Evolutionary conservation across 2,797 vertebrate species (phyloP), one percentile per base, ranked within the genome.

Genomic region (Eremophila alpestris): DNA sequence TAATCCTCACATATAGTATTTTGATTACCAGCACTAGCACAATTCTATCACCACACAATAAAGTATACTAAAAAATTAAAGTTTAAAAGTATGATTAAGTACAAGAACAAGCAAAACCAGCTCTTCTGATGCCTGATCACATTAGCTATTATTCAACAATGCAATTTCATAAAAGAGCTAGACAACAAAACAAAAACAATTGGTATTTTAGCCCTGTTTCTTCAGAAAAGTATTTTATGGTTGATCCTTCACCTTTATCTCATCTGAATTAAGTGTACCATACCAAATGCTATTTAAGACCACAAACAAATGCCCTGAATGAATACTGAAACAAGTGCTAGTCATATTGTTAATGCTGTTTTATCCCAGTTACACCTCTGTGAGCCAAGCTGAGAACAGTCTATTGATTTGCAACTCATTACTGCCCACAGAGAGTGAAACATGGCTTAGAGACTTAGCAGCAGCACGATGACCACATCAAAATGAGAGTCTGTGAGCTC

Each of bases 321-420:
- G 7, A 93, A 82, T 34, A 79, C 4, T 2, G 2, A 76, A 90
- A 52, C 45, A 67, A 95, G 36, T 5, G 3, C 41, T 55, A 58
- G 46, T 41, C 13, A 55, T 30, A 49, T 18, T 36, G 26, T 51
- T 87, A 87, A 84, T 29, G 24, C 62, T 64, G n/a, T 36, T 77
- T 70, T 75, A 73, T 26, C 90, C 34, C 67, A 41, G 63, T 26
- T 73, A 74, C 29, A 86, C 16, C 54, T 58, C 56, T 49, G 2
- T 38, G 36, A 83, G 81, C 7, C 4, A 20, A 56, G 49, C 32
- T 5, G 18, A 93, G 67, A 68, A 91, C 20, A 43, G 10, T 24
- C 48, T 70, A 89, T 77, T 89, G 86, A 93, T 87, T 80, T 69
- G 64, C 71, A 94, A 78, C 75, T 90, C 81, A 83, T 82, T 89